Conservation (phyloP, 2,113 vertebrate species). For the Pterocles orientalis region DNA sequence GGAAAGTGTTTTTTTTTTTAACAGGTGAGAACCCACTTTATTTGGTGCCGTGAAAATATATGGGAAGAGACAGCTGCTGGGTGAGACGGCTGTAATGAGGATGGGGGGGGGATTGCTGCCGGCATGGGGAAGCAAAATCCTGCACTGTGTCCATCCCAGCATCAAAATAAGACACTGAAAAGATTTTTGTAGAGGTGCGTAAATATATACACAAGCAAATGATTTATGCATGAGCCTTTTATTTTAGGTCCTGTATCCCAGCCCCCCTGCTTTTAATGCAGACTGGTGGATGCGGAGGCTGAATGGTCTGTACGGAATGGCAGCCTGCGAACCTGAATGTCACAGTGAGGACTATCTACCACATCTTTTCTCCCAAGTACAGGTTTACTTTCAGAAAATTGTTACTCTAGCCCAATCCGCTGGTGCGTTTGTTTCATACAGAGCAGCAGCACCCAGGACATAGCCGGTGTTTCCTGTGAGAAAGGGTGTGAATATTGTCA, state of each 20-base stretch:
- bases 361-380: not conserved
- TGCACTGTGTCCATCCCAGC: not conserved
- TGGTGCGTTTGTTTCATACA: not conserved
- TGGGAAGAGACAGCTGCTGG: not conserved
- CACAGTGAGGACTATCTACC: not conserved
- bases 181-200: not conserved
- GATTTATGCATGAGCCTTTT: not conserved
- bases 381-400: not conserved
- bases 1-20: not conserved
- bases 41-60: not conserved
- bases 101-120: rapidly evolving
- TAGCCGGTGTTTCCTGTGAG: not conserved
- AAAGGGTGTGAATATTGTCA: not conserved
- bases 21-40: not conserved
- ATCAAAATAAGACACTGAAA: not conserved
- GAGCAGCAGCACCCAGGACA: not conserved
- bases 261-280: not conserved
- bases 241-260: not conserved
- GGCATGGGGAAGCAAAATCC: not conserved
- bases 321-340: not conserved
- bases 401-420: not conserved
- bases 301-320: not conserved
- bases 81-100: not conserved
- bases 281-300: not conserved
- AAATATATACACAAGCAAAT: not conserved